phyloP scores from a whole-genome alignment of 2,113 vertebrate species.

The Pagrus major region DNA sequence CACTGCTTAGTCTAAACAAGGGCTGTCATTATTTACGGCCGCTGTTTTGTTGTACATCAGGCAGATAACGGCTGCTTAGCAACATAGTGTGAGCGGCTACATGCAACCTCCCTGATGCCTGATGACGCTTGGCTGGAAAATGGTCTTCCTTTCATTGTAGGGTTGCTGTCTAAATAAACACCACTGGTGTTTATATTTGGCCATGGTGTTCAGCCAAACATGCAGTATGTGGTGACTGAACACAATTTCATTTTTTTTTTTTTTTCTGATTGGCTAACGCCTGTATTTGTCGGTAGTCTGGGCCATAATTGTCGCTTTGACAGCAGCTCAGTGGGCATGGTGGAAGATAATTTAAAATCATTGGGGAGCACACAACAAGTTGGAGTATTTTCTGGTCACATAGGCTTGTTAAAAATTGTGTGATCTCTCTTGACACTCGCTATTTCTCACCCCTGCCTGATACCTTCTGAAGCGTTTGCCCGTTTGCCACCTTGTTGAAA shows the following conservation, averaged over 20 bases:
- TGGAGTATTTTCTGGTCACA: neutral
- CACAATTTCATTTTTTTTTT: neutral
- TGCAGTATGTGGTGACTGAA: neutral
- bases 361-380: conserved; percentile 1
- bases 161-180: conserved; percentile 38
- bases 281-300: neutral
- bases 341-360: neutral
- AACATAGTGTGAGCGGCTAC: conserved; percentile 38
- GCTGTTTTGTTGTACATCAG: conserved; percentile 40
- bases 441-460: neutral
- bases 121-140: conserved; percentile 17
- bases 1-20: conserved; percentile 6
- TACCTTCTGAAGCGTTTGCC: neutral
- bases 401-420: neutral
- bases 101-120: conserved; percentile 15
- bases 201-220: neutral
- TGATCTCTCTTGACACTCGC: neutral
- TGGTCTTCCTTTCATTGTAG: conserved; percentile 27
- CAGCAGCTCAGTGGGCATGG: neutral
- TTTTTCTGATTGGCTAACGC: neutral
- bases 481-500: neutral
- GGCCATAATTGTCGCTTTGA: neutral
- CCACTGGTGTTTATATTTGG: conserved; percentile 4
- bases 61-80: conserved; percentile 61
- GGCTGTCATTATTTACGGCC: conserved; percentile 33